A percentile compares a stretch with the other conserved stretches of the same genome.
Conservation (phyloP, 2,888 invertebrate species). For the Dynastes grantii region DNA sequence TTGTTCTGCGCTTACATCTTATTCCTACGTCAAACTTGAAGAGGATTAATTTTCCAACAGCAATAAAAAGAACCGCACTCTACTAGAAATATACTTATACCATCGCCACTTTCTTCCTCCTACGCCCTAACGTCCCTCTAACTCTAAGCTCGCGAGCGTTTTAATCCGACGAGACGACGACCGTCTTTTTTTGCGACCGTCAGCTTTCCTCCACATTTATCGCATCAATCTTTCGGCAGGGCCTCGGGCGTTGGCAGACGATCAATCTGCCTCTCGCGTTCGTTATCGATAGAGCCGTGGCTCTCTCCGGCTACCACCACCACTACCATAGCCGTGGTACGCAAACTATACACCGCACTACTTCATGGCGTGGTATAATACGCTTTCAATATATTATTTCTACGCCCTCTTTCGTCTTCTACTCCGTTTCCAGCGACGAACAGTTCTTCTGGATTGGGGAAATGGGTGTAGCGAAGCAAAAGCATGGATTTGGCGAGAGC, state of each 20-base stretch:
- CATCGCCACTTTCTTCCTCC: background rate
- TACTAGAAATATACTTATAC: too few relatives aligned
- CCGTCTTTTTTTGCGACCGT: slow-evolving; percentile 42
- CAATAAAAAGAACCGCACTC: too few relatives aligned
- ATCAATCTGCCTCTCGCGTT: slow-evolving; percentile 63
- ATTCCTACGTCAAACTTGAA: too few relatives aligned
- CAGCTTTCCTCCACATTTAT: slow-evolving; percentile 59
- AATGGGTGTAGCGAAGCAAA: background rate
- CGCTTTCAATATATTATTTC: slow-evolving; percentile 14
- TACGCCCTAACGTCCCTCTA: background rate
- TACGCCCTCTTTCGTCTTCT: background rate
- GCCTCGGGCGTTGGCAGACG: slow-evolving; percentile 62
- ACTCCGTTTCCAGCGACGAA: background rate
- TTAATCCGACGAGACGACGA: slow-evolving; percentile 21
- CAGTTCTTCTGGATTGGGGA: too few relatives aligned
- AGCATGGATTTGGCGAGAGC: background rate
- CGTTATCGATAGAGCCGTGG: background rate
- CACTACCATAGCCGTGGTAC: background rate
- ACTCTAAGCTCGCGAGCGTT: slow-evolving; percentile 2
- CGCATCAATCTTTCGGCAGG: slow-evolving; percentile 64
- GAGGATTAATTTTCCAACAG: too few relatives aligned
- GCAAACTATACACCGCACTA: background rate
- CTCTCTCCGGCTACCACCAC: background rate
- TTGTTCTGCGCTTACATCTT: too few relatives aligned
- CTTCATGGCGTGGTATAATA: background rate